A percentile compares a stretch with the other conserved stretches of the same genome.
Conservation (phyloP, 2,888 invertebrate species). For the Psylliodes chrysocephalus region DNA sequence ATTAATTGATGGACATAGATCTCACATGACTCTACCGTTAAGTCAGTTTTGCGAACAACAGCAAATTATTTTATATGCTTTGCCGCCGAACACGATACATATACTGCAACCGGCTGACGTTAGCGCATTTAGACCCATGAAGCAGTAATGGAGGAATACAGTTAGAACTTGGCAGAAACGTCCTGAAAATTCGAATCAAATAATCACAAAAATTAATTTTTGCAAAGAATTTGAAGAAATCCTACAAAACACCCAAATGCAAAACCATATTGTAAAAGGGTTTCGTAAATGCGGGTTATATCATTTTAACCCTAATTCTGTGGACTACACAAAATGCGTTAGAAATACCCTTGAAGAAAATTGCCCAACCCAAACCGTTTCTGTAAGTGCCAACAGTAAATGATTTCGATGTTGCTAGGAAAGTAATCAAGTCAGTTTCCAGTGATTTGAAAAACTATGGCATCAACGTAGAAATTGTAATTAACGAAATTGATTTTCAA, state of each 20-base stretch:
- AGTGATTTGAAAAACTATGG: neutral
- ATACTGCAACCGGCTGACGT: constrained; percentile 15
- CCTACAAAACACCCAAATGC: neutral
- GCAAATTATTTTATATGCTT: no score
- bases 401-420: neutral
- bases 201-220: constrained; percentile 27
- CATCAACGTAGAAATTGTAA: neutral
- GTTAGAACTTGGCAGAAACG: constrained; percentile 25
- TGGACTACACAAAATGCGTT: constrained; percentile 24
- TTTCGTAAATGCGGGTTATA: constrained; percentile 24
- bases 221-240: constrained; percentile 15
- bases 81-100: neutral
- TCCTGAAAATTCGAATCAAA: constrained; percentile 19
- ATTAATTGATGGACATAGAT: no score
- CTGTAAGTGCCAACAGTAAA: no score
- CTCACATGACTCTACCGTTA: no score
- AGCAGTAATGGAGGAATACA: constrained; percentile 21
- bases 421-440: neutral
- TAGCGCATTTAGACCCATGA: constrained; percentile 18
- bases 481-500: neutral
- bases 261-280: constrained; percentile 4
- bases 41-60: no score
- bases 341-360: constrained; percentile 21
- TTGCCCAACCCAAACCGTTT: no score
- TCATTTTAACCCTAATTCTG: constrained; percentile 13